These are phyloP conservation scores for Porites divaricata DNA, from an alignment of 92 coral and sea anemone genomes.

Conservation along the genomic window DNA sequence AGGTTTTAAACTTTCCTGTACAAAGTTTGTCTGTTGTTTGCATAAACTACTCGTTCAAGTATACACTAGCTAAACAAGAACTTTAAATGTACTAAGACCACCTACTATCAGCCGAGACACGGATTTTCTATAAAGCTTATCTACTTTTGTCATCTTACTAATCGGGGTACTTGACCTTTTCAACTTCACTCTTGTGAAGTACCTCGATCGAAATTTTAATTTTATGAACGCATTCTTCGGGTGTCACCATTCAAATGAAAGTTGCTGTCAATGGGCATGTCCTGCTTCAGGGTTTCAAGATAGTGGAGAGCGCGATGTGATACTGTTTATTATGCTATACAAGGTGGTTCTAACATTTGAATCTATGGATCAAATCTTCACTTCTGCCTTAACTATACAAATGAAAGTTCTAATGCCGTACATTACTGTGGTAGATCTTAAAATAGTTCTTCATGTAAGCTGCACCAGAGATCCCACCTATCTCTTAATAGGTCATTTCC, in stretches of 20 bases:
- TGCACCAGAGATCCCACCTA: no score
- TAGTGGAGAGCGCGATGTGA: no score
- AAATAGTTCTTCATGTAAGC: no score
- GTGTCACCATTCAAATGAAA: background rate
- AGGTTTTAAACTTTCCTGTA: background rate
- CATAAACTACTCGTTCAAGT: background rate
- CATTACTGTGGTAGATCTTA: no score
- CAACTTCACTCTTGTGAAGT: background rate
- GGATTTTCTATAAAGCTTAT: background rate
- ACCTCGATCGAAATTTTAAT: background rate
- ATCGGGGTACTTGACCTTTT: background rate
- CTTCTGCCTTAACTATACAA: no score
- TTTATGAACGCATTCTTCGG: background rate
- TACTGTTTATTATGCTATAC: background rate
- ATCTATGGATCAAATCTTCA: background rate
- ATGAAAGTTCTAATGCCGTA: no score
- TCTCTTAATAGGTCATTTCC: no score
- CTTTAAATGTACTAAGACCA: background rate
- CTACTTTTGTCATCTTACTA: background rate
- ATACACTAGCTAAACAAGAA: no score
- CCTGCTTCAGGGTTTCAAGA: no score
- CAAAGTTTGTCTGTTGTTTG: background rate
- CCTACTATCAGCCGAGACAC: constrained; percentile 1
- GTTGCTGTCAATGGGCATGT: background rate
- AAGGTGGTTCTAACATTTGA: background rate